phyloP scores from a whole-genome alignment of 2,797 vertebrate species.

The Eospalax fontanierii region DNA sequence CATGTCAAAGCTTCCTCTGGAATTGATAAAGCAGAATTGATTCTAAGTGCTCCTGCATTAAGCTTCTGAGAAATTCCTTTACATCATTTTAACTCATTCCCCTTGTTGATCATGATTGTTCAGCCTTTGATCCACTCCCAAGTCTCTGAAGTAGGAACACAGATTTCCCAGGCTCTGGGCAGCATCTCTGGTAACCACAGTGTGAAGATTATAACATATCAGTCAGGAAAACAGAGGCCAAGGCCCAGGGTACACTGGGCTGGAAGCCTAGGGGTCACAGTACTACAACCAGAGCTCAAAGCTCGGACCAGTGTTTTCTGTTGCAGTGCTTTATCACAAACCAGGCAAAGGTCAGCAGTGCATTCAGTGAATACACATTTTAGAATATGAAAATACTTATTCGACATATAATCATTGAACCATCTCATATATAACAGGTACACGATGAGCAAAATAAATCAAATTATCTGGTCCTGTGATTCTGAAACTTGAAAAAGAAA shows the following conservation, averaged over 20 bases:
- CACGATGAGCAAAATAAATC: background rate
- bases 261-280: background rate
- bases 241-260: background rate
- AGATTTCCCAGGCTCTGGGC: background rate
- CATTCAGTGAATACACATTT: background rate
- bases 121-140: background rate
- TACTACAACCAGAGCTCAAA: background rate
- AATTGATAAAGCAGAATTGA: conserved; percentile 60
- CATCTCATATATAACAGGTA: background rate
- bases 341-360: background rate
- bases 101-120: background rate
- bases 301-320: too few species aligned
- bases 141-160: background rate
- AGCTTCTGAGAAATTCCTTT: background rate
- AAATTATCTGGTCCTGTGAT: background rate
- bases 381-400: background rate
- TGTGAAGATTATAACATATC: background rate
- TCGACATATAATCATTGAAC: background rate
- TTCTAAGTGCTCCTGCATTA: background rate
- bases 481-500: conserved; percentile 10
- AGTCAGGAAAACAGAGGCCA: background rate
- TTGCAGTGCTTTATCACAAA: background rate
- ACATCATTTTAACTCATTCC: background rate
- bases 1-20: conserved; percentile 52
- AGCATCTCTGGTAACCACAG: background rate